Evolutionary conservation across 92 coral and sea anemone genomes (phyloP), one percentile per base, ranked within the genome.

Genomic region (Heliopora coerulea): DNA sequence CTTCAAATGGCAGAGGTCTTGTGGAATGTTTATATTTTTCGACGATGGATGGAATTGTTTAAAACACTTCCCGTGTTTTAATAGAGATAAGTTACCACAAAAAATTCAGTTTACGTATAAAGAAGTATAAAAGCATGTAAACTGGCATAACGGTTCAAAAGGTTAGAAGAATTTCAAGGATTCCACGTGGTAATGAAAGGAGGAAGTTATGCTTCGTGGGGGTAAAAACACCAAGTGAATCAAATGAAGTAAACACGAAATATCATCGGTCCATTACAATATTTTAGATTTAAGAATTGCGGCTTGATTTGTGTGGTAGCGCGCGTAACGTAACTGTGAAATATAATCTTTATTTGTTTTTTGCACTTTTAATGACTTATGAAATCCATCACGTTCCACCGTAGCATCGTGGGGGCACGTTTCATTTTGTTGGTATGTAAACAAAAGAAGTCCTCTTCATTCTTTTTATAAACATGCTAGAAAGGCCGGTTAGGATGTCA

Each of bases 401-500:
- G 11, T 4, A 37, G 13, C 74, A 30, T 67, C 74, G 74, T 25
- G 74, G 74, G 74, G 74, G 74, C 74, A 67, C 17, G 54, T 27
- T 44, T 34, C 11, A 26, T 35, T 46, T 44, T 35, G 32, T 2
- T 26, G 74, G 59, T 44, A 67, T 67, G 74, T 67, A 67, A 67
- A 65, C 72, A 65, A 40, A 65, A 3, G 24, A 26, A 44, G 25
- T 21, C 35, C 50, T 27, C 74, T 28, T 67, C 39, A 44, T 48
- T 67, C 39, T 42, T 49, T 37, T 27, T 46, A 37, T 67, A 25
- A 67, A 67, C 52, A 46, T n/a, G 52, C 52, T 46, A 46, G 52
- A n/a, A 46, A 46, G 52, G 52, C 52, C n/a, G 52, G 52, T 15
- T 46, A 46, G 52, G 52, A 46, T 46, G n/a, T 37, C 2, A n/a